Evolutionary conservation across 1,140 invertebrate genomes (phyloP).

Genomic region (Atta colombica): DNA sequence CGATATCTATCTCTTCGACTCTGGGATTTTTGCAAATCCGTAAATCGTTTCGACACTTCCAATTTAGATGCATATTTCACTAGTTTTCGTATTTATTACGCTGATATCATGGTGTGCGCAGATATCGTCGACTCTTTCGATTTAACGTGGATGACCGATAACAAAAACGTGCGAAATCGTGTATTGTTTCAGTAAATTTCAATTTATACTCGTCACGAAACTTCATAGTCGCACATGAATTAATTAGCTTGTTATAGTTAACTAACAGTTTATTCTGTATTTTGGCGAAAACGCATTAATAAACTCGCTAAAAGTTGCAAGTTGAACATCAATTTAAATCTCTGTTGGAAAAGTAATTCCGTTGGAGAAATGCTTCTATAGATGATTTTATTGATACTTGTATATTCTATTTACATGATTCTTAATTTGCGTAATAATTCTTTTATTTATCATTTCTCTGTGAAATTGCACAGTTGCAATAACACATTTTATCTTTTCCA

Average conservation of each 20-base stretch:
- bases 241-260: constrained; percentile 64
- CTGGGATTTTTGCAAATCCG: neutral
- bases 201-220: constrained; percentile 4
- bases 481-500: neutral
- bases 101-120: neutral
- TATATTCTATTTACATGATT: neutral
- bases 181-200: constrained; percentile 33
- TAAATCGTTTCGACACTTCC: neutral
- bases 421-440: constrained; percentile 2
- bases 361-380: neutral
- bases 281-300: constrained; percentile 4
- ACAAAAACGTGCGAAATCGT: neutral
- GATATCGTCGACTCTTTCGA: neutral
- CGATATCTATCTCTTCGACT: neutral
- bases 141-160: neutral
- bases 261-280: neutral
- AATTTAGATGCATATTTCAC: constrained; percentile 2
- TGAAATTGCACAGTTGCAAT: neutral
- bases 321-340: constrained; percentile 9
- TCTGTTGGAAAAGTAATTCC: neutral
- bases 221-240: constrained; percentile 32
- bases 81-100: constrained; percentile 29
- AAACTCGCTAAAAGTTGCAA: neutral
- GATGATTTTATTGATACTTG: neutral
- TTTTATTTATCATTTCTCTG: constrained; percentile 20